Evolutionary conservation across 2,888 invertebrate species (phyloP), one percentile per base, ranked within the genome.

Genomic region (Mimas tiliae): DNA sequence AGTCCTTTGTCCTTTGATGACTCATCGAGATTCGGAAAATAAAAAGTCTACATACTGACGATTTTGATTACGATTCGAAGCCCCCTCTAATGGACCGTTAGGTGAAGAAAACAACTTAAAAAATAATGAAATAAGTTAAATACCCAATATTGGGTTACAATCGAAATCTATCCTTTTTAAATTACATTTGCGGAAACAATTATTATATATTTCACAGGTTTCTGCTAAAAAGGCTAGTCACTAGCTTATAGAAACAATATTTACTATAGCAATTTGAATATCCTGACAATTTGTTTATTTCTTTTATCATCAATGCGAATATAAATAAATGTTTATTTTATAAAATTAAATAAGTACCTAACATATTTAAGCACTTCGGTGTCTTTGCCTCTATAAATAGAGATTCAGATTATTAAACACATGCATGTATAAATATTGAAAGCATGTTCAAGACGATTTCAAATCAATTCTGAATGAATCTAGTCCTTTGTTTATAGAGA

Each of bases 401-500:
- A 38, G 19, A 42, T 38, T 58, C 42, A 58, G 38, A 34, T 34
- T 63, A 48, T 48, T 48, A 47, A 48, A 48, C 8, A n/a, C 48
- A 63, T 16, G 45, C 27, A 33, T 27, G 9, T 47, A 14, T 48
- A 27, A 63, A 50, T 55, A 66, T 62, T 1, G 27, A 48, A 69
- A 50, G 63, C 53, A 27, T 6, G 2, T 45, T 72, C 68, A 70
- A 70, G 69, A 62, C 71, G 67, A 69, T 69, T 70, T 69, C 68
- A 68, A 71, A 72, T 70, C 67, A 69, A 72, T 68, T 67, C 68
- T 67, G 65, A 42, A 42, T 42, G 42, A 58, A 58, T 58, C 58
- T 42, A 58, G 58, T 58, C 12, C 42, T 58, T 58, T 58, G 58
- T 58, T 58, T 58, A 58, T 58, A 58, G 42, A 58, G 58, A 58